Conservation (phyloP, 2,113 vertebrate genomes). For the Pomatostomus ruficeps region DNA sequence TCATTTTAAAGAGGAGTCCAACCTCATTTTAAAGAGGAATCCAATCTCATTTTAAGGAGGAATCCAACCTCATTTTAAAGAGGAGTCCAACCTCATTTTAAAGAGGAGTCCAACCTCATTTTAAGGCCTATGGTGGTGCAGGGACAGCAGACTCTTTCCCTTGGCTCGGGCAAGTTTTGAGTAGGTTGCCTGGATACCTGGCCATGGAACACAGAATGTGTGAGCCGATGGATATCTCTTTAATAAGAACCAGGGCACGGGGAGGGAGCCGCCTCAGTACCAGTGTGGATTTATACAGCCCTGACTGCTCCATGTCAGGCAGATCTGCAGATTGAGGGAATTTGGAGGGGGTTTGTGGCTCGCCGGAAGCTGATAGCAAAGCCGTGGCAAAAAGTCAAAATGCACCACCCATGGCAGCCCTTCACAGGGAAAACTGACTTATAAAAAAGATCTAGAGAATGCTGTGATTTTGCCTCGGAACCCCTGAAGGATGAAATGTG, state of each 20-base stretch:
- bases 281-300: not conserved
- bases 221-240: not conserved
- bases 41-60: too few relatives aligned
- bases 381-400: not conserved
- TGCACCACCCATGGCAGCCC: not conserved
- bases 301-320: not conserved
- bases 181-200: conserved; percentile 31
- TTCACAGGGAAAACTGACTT: not conserved
- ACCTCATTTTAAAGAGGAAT: too few relatives aligned
- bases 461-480: not conserved
- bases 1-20: too few relatives aligned
- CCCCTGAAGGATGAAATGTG: not conserved
- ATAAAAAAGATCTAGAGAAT: not conserved
- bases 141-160: conserved; percentile 2
- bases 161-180: conserved; percentile 6
- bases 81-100: too few relatives aligned
- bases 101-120: not conserved
- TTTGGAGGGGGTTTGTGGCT: not conserved
- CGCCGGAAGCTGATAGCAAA: not conserved
- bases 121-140: not conserved
- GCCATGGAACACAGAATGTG: not conserved
- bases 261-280: not conserved
- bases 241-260: conserved; percentile 33
- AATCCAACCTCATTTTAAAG: too few relatives aligned
- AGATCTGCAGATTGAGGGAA: not conserved